Base-by-base conservation (phyloP, 2,797 vertebrate species). In the Coregonus ussuriensis region DNA sequence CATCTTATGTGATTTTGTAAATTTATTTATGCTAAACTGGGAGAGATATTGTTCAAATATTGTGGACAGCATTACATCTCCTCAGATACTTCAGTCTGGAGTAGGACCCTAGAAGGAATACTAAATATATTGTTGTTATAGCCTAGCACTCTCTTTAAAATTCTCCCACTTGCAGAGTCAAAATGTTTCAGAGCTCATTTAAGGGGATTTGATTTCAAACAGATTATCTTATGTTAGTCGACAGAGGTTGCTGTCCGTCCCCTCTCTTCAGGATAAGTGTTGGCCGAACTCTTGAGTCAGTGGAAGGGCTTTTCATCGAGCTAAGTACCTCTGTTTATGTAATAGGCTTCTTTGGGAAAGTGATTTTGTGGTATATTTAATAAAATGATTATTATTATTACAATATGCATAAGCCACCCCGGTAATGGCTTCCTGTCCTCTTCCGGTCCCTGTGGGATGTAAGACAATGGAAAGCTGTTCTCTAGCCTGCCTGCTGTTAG, bases 381-480 rank as follows among this genome's bases (percentile, higher is more conserved):
- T 84, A 81, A 81, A 84, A 74, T 21, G 59, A 87, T 83, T 77
- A 81, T 78, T 78, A 79, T 86, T 74, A 77, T 63, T 72, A 77
- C 4, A 51, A 18, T 63, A 65, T 79, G 73, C 59, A 81, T 62
- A 71, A 79, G 67, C 41, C 56, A 54, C 72, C 35, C 25, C 52
- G 13, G 71, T 74, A 72, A 84, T 83, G 73, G 74, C 9, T 35
- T 77, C 21, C 52, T 15, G 53, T 77, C 75, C 68, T 13, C 0
- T 9, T 68, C 33, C 74, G 62, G 29, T 78, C 67, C 21, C 63
- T 52, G 4, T 67, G 75, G 71, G 65, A 66, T 62, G 41, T 41
- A 71, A 71, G 76, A 74, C 51, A 77, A 63, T 15, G 70, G 15
- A 68, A 21, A 66, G 62, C n/a, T 47, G 29, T 41, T 25, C 54